Conservation (phyloP, 2,113 vertebrate genomes). For the Pollachius pollachius region DNA sequence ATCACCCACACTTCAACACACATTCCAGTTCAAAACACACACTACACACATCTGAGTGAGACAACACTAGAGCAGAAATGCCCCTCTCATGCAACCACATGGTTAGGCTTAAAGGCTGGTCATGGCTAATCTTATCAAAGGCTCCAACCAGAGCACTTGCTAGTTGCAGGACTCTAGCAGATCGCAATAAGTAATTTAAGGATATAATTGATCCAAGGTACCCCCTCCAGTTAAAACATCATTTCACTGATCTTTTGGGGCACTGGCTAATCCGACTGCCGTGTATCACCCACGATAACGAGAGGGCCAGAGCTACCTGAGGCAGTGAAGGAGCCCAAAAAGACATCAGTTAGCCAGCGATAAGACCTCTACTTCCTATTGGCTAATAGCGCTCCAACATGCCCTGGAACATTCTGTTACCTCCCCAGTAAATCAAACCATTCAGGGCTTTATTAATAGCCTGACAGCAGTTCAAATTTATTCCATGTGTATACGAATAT, state of each 20-base stretch:
- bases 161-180: constrained; percentile 9
- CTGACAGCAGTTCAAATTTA: constrained; percentile 71
- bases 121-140: neutral
- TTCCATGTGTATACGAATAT: constrained; percentile 68
- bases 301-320: constrained; percentile 30
- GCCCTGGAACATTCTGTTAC: constrained; percentile 23
- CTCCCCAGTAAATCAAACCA: constrained; percentile 64
- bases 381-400: constrained; percentile 26
- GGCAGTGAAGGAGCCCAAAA: constrained; percentile 35
- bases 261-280: constrained; percentile 26
- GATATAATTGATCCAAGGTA: constrained; percentile 26
- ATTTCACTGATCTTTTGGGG: constrained; percentile 21
- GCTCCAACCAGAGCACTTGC: constrained; percentile 2
- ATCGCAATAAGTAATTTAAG: constrained; percentile 32
- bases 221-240: constrained; percentile 1
- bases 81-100: neutral
- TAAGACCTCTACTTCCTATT: constrained; percentile 30
- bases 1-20: neutral
- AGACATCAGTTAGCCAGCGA: constrained; percentile 42
- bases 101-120: neutral
- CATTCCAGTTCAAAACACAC: neutral
- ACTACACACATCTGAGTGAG: neutral
- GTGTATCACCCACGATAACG: constrained; percentile 35
- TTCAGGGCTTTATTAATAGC: constrained; percentile 66
- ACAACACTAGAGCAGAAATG: too few relatives aligned